These are phyloP conservation scores for Fragum sueziense DNA, from an alignment of 2,888 invertebrate species.

Conservation along the genomic window DNA sequence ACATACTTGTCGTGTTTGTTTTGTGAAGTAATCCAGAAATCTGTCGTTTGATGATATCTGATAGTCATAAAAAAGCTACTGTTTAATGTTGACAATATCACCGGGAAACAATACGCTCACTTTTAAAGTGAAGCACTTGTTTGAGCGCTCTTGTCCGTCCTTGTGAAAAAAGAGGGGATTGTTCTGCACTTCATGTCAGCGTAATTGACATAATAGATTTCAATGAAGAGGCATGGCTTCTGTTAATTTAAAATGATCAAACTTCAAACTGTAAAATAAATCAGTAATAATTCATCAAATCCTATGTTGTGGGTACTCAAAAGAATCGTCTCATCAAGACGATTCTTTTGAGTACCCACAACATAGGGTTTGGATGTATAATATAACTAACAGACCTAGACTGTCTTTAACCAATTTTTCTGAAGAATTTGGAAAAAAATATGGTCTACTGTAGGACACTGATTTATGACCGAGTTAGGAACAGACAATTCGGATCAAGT, in stretches of 20 bases:
- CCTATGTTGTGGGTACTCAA: too few species aligned
- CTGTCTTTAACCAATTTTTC: too few species aligned
- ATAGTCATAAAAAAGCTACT: conserved; percentile 20
- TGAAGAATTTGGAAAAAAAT: too few species aligned
- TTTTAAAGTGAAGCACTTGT: conserved; percentile 19
- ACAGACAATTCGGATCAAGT: conserved; percentile 60
- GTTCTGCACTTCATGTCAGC: conserved; percentile 28
- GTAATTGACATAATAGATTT: conserved; percentile 46
- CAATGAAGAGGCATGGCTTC: neutral
- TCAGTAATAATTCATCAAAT: too few species aligned
- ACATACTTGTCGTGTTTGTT: conserved; percentile 19
- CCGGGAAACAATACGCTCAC: conserved; percentile 1
- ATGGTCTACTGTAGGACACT: conserved; percentile 44
- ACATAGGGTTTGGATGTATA: too few species aligned
- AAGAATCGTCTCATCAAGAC: too few species aligned
- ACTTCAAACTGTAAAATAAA: too few species aligned
- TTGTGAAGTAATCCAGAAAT: conserved; percentile 6
- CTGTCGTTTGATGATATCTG: conserved; percentile 4
- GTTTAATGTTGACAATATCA: conserved; percentile 12
- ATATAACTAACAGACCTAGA: too few species aligned
- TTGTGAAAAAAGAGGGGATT: conserved; percentile 3
- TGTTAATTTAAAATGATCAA: too few species aligned
- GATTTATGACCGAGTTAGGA: conserved; percentile 50
- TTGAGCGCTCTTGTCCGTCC: neutral
- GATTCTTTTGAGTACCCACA: too few species aligned